Evolutionary conservation across 2,797 vertebrate genomes (phyloP).

Genomic region (Glossophaga mutica): DNA sequence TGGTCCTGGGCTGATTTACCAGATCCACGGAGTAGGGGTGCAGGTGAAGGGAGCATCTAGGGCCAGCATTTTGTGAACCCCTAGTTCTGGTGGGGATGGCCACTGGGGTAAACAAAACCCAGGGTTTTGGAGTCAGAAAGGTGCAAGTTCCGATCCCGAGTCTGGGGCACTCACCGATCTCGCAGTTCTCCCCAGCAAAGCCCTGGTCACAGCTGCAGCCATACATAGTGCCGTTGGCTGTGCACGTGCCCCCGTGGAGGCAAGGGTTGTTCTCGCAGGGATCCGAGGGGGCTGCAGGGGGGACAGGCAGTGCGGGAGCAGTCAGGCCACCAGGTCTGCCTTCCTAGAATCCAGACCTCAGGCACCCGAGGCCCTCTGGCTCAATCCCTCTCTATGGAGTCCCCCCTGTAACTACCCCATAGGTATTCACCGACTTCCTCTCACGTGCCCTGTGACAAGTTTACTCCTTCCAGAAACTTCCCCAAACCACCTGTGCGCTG

Average conservation of each 20-base stretch:
- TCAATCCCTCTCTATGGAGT: neutral
- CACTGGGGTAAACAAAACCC: neutral
- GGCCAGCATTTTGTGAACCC: neutral
- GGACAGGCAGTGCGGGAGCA: rapidly evolving
- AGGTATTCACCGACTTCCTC: neutral
- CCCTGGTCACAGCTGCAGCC: conserved; percentile 93
- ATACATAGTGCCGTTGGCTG: conserved; percentile 87
- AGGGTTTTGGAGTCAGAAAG: neutral
- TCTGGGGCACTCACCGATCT: conserved; percentile 89
- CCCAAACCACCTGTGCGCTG: conserved; percentile 73
- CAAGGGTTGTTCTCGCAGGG: conserved; percentile 94
- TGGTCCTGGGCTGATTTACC: neutral
- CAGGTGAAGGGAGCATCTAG: neutral
- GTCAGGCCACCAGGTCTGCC: neutral
- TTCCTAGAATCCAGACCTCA: neutral
- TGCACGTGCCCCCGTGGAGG: conserved; percentile 93
- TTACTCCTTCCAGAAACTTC: neutral
- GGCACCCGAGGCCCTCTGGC: neutral
- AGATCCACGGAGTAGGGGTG: too few relatives aligned
- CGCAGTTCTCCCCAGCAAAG: conserved; percentile 95
- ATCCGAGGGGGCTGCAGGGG: conserved; percentile 82
- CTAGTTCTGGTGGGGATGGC: neutral
- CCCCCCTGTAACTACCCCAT: neutral
- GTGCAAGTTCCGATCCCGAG: neutral
- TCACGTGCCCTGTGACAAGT: neutral